These are phyloP conservation scores for Heliconius ismenius DNA, from an alignment of 2,888 invertebrate species.

Conservation along the genomic window DNA sequence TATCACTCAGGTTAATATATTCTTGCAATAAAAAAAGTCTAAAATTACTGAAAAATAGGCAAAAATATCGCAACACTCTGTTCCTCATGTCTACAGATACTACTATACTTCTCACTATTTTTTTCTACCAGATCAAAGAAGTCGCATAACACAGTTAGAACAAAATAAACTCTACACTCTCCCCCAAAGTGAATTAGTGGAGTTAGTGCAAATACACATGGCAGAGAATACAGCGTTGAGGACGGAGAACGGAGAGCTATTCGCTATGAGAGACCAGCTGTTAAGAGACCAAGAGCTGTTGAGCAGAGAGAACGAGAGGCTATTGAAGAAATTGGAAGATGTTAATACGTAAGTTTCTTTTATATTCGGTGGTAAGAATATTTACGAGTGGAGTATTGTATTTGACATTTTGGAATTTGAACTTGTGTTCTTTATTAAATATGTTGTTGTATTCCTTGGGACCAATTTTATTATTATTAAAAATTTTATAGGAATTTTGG, in stretches of 20 bases:
- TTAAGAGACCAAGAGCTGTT: constrained; percentile 94
- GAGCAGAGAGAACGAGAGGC: constrained; percentile 93
- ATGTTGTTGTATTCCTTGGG: too few species aligned
- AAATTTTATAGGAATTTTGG: constrained; percentile 71
- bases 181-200: constrained; percentile 90
- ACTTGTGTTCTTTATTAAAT: too few species aligned
- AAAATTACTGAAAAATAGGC: too few species aligned
- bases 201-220: constrained; percentile 92
- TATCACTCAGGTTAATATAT: too few species aligned
- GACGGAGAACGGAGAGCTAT: constrained; percentile 92
- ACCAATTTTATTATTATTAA: too few species aligned
- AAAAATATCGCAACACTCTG: too few species aligned
- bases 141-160: constrained; percentile 83
- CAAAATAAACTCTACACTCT: constrained; percentile 88
- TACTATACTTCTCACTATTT: background rate
- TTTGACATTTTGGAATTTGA: too few species aligned
- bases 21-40: too few species aligned
- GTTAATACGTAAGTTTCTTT: constrained; percentile 88
- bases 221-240: constrained; percentile 89
- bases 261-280: constrained; percentile 88
- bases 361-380: too few species aligned
- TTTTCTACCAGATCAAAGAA: constrained; percentile 56
- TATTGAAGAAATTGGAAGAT: constrained; percentile 93
- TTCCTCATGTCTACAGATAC: too few species aligned
- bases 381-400: too few species aligned